These are phyloP conservation scores for Tenodera sinensis DNA, from an alignment of 2,888 invertebrate genomes.

Conservation along the genomic window DNA sequence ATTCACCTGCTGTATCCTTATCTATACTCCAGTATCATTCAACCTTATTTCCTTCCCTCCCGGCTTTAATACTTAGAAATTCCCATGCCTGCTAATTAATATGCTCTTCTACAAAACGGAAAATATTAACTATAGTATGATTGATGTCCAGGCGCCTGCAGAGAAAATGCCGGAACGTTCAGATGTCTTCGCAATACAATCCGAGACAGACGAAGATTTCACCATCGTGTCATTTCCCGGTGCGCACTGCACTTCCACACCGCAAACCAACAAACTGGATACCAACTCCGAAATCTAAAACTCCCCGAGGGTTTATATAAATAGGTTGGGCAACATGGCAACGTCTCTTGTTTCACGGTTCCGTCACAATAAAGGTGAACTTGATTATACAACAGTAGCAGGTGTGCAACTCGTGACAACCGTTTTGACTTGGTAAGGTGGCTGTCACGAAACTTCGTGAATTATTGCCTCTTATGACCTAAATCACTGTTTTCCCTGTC, in stretches of 20 bases:
- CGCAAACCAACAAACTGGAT: neutral
- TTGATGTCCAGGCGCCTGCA: too few relatives aligned
- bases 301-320: neutral
- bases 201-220: neutral
- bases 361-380: neutral
- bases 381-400: neutral
- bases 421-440: neutral
- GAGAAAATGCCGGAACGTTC: too few relatives aligned
- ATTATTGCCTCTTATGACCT: neutral
- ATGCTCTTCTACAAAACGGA: too few relatives aligned
- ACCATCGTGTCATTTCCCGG: neutral
- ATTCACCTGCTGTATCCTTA: too few relatives aligned
- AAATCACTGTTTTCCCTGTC: too few relatives aligned
- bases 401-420: neutral
- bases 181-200: neutral
- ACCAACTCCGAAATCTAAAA: neutral
- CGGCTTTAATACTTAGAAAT: too few relatives aligned
- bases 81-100: too few relatives aligned
- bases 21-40: too few relatives aligned
- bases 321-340: neutral
- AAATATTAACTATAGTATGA: too few relatives aligned
- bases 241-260: neutral
- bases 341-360: neutral
- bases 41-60: too few relatives aligned
- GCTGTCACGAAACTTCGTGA: neutral